These are phyloP conservation scores for Hafferia zeledoni DNA, from an alignment of 2,797 vertebrate genomes.

Conservation along the genomic window DNA sequence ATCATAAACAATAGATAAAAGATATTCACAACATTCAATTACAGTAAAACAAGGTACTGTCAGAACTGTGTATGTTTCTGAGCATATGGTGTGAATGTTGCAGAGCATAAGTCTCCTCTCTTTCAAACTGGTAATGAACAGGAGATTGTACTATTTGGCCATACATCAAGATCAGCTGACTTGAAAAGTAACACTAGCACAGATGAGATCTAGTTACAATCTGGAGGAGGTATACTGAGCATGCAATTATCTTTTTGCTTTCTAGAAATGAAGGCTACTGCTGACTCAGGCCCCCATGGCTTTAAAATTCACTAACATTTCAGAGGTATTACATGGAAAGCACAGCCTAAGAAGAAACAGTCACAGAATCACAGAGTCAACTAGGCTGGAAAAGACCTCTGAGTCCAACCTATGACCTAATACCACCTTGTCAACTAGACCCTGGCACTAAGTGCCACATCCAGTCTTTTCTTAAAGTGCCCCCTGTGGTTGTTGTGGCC, in stretches of 20 bases:
- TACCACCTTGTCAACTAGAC: neutral
- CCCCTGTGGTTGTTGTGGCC: too few relatives aligned
- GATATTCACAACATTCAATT: neutral
- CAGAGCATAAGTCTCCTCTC: neutral
- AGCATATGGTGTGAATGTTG: neutral
- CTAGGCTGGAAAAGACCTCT: neutral
- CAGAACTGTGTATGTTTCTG: neutral
- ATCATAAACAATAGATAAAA: neutral
- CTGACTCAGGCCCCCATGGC: neutral
- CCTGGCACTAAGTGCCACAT: neutral
- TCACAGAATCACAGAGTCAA: neutral
- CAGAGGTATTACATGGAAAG: neutral
- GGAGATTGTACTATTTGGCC: neutral
- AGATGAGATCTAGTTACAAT: neutral
- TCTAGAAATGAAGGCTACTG: neutral
- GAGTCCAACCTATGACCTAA: neutral
- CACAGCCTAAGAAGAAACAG: neutral
- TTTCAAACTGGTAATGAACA: neutral
- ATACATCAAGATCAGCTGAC: constrained; percentile 1
- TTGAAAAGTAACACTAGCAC: constrained; percentile 24
- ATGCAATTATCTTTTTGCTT: neutral
- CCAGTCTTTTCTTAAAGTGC: neutral
- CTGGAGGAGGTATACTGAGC: neutral
- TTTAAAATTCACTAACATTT: neutral
- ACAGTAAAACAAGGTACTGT: neutral